phyloP scores from a whole-genome alignment of 64 coral and sea anemone genomes.

The Montipora foliosa region DNA sequence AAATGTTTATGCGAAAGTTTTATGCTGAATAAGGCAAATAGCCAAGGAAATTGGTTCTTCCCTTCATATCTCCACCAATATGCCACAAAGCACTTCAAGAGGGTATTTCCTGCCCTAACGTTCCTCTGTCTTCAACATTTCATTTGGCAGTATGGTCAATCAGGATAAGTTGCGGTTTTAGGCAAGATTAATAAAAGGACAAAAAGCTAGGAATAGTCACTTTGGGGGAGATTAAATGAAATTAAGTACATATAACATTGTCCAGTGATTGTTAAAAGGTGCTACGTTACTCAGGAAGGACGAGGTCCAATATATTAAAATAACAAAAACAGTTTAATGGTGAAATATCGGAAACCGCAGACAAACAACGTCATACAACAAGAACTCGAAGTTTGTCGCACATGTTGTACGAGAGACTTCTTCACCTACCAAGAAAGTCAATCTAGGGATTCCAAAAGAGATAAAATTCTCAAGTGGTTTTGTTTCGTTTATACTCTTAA shows the following conservation, averaged over 20 bases:
- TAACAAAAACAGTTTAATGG: background rate
- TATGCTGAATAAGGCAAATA: too few species aligned
- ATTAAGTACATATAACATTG: background rate
- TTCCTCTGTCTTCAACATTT: background rate
- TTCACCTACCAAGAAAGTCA: background rate
- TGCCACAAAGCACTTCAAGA: background rate
- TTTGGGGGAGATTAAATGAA: background rate
- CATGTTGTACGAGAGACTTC: background rate
- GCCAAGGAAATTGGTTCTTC: too few species aligned
- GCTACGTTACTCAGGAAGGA: background rate
- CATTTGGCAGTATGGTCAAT: background rate
- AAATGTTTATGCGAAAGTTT: too few species aligned
- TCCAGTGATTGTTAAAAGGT: too few species aligned
- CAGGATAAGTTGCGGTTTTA: slow-evolving; percentile 18
- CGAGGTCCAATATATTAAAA: background rate
- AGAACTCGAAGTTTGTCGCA: background rate
- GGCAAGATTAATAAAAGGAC: slow-evolving; percentile 10
- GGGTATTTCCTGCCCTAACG: background rate
- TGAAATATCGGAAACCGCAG: background rate
- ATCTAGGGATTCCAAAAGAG: background rate
- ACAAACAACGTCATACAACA: background rate
- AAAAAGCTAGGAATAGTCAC: background rate
- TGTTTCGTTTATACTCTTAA: too few species aligned
- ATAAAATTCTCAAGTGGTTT: background rate
- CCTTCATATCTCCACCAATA: too few species aligned